These are phyloP conservation scores for Lichenostomus cassidix DNA, from an alignment of 2,113 vertebrate species.

Conservation along the genomic window DNA sequence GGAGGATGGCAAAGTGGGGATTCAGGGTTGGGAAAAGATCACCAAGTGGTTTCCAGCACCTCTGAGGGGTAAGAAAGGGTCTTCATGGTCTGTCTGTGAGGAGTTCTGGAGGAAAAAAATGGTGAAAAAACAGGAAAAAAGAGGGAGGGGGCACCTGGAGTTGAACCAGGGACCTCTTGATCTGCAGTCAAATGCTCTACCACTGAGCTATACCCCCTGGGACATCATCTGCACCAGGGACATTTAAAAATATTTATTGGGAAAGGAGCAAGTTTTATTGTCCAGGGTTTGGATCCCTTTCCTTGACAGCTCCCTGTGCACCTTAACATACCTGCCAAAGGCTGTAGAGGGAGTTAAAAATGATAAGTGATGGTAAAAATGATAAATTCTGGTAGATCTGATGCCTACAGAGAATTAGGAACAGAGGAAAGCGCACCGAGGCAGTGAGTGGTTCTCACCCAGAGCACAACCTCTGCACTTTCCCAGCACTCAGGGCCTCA, in stretches of 20 bases:
- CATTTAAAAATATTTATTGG: accelerated
- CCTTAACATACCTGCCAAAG: accelerated
- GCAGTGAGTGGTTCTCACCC: background rate
- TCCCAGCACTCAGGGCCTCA: no score
- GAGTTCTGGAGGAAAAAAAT: no score
- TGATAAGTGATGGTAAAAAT: background rate
- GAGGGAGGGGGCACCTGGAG: background rate
- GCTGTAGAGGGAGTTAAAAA: background rate
- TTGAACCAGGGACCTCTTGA: constrained; percentile 71
- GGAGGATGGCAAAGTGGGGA: accelerated
- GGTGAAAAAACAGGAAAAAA: background rate
- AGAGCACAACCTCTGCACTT: background rate
- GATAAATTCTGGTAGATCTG: no score
- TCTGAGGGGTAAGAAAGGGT: background rate
- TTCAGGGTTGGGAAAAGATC: background rate
- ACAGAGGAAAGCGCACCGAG: background rate
- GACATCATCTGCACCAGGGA: accelerated
- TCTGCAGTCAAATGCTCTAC: constrained; percentile 79
- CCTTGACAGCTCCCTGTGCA: background rate
- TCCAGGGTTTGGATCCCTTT: background rate
- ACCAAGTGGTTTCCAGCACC: accelerated
- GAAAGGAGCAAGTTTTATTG: no score
- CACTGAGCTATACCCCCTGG: constrained; percentile 71
- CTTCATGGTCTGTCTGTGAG: background rate
- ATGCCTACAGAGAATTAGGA: background rate